Percentiles rank a stretch among this genome's conserved stretches.
phyloP scores from a whole-genome alignment of 2,113 vertebrate genomes.

The Zapornia atra region DNA sequence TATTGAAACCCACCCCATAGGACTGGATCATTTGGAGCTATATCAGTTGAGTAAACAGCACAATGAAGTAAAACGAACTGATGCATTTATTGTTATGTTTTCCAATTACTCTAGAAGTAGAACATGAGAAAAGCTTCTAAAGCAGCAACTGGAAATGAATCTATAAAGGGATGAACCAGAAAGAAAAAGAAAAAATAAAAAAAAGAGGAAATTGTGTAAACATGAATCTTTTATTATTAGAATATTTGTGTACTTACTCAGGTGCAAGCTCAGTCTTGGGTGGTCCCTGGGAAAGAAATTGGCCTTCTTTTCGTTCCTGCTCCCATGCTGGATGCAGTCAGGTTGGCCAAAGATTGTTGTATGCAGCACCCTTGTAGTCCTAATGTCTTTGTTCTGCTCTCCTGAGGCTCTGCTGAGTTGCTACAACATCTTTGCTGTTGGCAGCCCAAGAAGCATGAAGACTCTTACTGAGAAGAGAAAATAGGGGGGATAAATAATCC shows the following conservation, averaged over 20 bases:
- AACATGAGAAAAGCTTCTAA: not conserved
- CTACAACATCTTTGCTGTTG: not conserved
- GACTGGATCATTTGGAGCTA: not conserved
- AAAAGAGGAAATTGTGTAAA: not conserved
- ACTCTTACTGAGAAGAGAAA: not conserved
- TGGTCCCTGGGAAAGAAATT: not conserved
- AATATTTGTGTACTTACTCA: not conserved
- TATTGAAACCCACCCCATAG: not conserved
- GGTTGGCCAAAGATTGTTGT: not conserved
- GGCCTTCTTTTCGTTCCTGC: not conserved
- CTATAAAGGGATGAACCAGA: not conserved
- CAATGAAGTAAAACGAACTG: not conserved
- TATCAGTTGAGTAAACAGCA: not conserved
- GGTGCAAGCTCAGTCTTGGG: not conserved
- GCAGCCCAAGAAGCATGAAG: not conserved
- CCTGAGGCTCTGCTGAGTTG: not conserved
- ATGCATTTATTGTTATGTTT: not conserved
- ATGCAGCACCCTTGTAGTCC: not conserved
- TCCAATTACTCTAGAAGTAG: not conserved
- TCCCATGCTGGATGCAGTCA: not conserved
- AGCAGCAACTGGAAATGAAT: not conserved
- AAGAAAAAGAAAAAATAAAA: not conserved
- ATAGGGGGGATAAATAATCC: not conserved
- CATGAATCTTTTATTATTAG: not conserved
- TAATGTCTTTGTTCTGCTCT: not conserved